Conservation (phyloP, 1,140 invertebrate genomes). For the Conus ventricosus region DNA sequence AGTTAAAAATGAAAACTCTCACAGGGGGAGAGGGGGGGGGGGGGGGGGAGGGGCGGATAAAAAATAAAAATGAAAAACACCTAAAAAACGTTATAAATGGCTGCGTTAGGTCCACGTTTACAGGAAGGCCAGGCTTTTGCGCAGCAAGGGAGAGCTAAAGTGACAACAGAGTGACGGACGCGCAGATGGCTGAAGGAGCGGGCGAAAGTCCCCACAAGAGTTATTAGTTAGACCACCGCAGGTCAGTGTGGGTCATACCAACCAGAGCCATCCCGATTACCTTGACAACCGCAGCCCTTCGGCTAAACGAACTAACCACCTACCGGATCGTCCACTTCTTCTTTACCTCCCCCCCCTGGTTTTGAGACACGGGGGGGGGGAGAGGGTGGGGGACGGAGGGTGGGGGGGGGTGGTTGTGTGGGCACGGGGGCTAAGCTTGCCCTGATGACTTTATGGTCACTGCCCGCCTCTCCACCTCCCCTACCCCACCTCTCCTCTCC, state of each 20-base stretch:
- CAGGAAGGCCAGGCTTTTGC: too few relatives aligned
- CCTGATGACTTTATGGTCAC: slow-evolving; percentile 21
- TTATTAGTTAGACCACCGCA: too few relatives aligned
- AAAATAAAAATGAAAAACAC: too few relatives aligned
- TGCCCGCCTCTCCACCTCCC: background rate
- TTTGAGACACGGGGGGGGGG: background rate
- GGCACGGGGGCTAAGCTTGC: background rate
- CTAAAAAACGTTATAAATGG: too few relatives aligned
- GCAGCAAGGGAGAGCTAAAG: too few relatives aligned
- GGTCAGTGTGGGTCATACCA: background rate
- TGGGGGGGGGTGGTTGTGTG: background rate
- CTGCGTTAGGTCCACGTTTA: too few relatives aligned
- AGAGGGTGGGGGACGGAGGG: background rate
- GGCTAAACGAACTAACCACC: background rate
- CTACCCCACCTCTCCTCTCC: background rate
- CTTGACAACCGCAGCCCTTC: background rate
- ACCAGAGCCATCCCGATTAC: background rate
- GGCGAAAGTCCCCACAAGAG: too few relatives aligned
- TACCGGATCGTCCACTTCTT: background rate
- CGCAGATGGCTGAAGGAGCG: too few relatives aligned
- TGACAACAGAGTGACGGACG: too few relatives aligned
- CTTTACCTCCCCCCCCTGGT: background rate
- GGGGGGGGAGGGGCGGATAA: too few relatives aligned
- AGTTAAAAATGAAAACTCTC: too few relatives aligned
- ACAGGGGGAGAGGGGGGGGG: too few relatives aligned